These are phyloP conservation scores for Pitta sordida DNA, from an alignment of 2,113 vertebrate species.

Conservation along the genomic window DNA sequence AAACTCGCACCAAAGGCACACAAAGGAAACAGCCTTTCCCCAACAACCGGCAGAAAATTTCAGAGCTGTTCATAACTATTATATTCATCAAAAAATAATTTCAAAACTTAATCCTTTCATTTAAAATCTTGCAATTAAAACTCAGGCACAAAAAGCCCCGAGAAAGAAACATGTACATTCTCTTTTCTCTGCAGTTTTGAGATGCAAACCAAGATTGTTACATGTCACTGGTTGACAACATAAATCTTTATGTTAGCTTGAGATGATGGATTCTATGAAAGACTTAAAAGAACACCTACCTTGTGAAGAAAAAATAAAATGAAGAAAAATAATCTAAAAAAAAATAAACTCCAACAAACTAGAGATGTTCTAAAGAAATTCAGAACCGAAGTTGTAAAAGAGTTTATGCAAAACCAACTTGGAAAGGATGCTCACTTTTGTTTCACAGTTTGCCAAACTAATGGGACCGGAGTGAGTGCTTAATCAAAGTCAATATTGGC, in stretches of 20 bases:
- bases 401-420: conserved; percentile 68
- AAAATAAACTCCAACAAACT: not conserved
- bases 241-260: not conserved
- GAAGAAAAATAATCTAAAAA: no score
- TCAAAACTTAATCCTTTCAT: not conserved
- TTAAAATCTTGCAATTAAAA: not conserved
- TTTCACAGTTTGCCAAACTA: conserved; percentile 73
- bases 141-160: not conserved
- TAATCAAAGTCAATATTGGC: conserved; percentile 76
- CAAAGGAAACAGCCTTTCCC: not conserved
- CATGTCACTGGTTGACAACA: not conserved
- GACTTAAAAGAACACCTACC: not conserved
- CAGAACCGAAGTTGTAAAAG: conserved; percentile 56
- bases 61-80: not conserved
- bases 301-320: not conserved
- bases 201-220: not conserved
- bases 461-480: conserved; percentile 56
- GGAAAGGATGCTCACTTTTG: conserved; percentile 56
- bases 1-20: not conserved
- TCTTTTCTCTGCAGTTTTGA: not conserved
- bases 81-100: not conserved
- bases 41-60: not conserved
- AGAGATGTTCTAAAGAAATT: conserved; percentile 57
- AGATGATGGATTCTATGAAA: not conserved
- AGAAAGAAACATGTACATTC: fast-evolving